Conservation (phyloP, 2,113 vertebrate species). For the Paradoxurus hermaphroditus region DNA sequence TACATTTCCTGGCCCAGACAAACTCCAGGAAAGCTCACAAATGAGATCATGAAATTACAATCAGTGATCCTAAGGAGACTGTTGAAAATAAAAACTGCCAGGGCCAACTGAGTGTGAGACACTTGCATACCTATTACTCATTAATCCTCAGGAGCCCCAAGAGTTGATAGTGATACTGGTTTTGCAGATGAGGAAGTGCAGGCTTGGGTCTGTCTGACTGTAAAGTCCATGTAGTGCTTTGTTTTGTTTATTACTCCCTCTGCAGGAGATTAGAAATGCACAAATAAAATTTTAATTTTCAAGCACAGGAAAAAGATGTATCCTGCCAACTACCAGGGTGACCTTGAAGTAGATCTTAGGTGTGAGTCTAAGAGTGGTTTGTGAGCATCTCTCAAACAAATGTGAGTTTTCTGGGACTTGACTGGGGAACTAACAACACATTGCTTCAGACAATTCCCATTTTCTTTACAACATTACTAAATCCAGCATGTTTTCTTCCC, state of each 20-base stretch:
- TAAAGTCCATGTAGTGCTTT: background rate
- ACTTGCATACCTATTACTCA: background rate
- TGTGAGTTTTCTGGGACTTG: background rate
- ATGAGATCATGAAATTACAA: background rate
- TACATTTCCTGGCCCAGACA: background rate
- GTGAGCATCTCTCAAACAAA: background rate
- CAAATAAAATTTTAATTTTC: background rate
- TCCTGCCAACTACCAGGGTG: background rate
- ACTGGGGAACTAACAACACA: background rate
- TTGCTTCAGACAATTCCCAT: background rate
- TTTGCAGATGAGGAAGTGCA: background rate
- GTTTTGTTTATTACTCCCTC: background rate
- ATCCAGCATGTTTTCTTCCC: background rate
- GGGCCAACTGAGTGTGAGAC: background rate
- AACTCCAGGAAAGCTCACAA: background rate
- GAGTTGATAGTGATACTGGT: background rate
- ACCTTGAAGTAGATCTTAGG: background rate
- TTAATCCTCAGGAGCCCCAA: background rate
- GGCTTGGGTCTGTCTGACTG: background rate
- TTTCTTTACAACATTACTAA: background rate
- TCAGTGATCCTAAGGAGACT: background rate
- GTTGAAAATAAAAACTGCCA: background rate
- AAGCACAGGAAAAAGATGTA: background rate
- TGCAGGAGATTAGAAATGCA: background rate
- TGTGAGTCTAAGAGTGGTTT: background rate